Evolutionary conservation across 1,140 invertebrate species (phyloP).

Genomic region (Lineus longissimus): DNA sequence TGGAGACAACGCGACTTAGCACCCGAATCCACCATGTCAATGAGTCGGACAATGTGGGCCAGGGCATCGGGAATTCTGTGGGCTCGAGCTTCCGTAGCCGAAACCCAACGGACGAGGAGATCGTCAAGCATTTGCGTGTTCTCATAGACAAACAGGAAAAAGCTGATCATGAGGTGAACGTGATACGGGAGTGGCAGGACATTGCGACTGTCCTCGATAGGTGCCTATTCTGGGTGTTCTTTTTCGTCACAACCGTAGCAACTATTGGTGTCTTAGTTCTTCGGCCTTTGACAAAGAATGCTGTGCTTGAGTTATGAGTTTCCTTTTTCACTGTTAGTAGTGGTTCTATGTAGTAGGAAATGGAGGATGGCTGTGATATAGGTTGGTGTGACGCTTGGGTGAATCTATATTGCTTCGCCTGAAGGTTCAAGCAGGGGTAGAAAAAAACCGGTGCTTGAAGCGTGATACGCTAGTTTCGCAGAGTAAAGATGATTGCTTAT

Average conservation of each 20-base stretch:
- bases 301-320: too few relatives aligned
- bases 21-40: neutral
- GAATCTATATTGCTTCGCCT: too few relatives aligned
- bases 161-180: constrained; percentile 12
- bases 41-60: neutral
- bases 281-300: constrained; percentile 13
- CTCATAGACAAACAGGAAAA: constrained; percentile 11
- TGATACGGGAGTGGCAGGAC: constrained; percentile 54
- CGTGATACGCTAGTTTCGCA: too few relatives aligned
- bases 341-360: too few relatives aligned
- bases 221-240: constrained; percentile 59
- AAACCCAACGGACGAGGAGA: constrained; percentile 11
- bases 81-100: too few relatives aligned
- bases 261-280: neutral
- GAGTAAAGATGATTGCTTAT: too few relatives aligned
- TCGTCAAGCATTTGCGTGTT: constrained; percentile 9
- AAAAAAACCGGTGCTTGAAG: too few relatives aligned
- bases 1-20: neutral
- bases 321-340: too few relatives aligned
- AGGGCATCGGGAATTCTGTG: neutral
- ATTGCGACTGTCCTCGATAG: constrained; percentile 57
- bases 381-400: too few relatives aligned
- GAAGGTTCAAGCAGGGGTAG: too few relatives aligned
- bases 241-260: constrained; percentile 52
- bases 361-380: too few relatives aligned